phyloP scores from a whole-genome alignment of 2,113 vertebrate species.

The Oriolus oriolus region DNA sequence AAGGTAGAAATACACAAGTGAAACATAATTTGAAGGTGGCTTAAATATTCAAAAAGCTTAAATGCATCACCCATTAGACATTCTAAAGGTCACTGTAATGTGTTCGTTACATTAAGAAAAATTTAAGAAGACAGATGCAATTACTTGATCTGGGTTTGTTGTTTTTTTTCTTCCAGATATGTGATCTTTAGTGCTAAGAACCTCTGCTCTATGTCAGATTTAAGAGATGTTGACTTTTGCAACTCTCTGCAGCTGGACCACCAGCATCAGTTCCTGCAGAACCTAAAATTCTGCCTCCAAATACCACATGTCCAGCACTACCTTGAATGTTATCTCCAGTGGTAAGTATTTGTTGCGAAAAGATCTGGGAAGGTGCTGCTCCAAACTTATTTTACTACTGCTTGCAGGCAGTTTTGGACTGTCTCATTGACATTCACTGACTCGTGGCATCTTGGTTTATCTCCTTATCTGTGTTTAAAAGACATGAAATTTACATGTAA shows the following conservation, averaged over 20 bases:
- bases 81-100: constrained; percentile 21
- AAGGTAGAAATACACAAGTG: neutral
- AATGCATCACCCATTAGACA: neutral
- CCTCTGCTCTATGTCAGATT: neutral
- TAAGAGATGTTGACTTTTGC: neutral
- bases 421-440: neutral
- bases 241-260: neutral
- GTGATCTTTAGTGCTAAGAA: neutral
- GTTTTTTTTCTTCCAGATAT: neutral
- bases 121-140: constrained; percentile 35
- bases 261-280: neutral
- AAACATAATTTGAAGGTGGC: neutral
- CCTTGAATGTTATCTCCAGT: neutral
- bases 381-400: neutral
- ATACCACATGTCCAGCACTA: neutral
- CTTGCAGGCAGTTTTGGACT: neutral
- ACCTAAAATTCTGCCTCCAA: neutral
- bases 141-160: neutral
- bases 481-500: neutral
- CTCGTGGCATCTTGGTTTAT: neutral
- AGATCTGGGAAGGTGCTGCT: neutral
- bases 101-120: constrained; percentile 35
- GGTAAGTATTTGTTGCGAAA: neutral
- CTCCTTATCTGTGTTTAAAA: neutral
- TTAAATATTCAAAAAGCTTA: constrained; percentile 23